Evolutionary conservation across 2,797 vertebrate species (phyloP).

Genomic region (Rhinichthys osculus): DNA sequence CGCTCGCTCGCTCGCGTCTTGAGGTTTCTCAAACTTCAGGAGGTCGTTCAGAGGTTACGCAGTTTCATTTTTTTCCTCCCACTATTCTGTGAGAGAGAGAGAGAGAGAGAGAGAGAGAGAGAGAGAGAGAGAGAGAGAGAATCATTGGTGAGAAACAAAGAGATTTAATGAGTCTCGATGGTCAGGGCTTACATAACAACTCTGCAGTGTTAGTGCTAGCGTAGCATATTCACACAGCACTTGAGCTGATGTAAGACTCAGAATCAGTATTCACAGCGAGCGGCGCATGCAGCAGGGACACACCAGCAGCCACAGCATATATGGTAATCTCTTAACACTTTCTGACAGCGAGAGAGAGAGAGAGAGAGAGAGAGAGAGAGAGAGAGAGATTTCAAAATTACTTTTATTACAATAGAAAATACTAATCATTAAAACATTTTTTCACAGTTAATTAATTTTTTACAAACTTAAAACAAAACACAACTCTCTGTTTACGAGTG

Average conservation of each 20-base stretch:
- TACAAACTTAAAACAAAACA: too few species aligned
- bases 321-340: neutral
- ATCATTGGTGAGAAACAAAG: neutral
- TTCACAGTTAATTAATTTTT: too few species aligned
- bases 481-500: too few species aligned
- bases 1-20: neutral
- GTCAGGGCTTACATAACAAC: constrained; percentile 16
- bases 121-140: neutral
- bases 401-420: too few species aligned
- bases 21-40: constrained; percentile 29
- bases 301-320: neutral
- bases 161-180: neutral
- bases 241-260: constrained; percentile 20
- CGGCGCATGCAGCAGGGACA: constrained; percentile 14
- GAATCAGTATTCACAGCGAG: constrained; percentile 44
- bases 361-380: too few species aligned
- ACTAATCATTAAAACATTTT: too few species aligned
- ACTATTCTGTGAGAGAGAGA: neutral
- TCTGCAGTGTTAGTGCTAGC: constrained; percentile 14
- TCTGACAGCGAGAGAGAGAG: neutral
- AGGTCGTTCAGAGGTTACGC: constrained; percentile 1
- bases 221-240: constrained; percentile 23
- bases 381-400: too few species aligned
- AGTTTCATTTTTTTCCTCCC: constrained; percentile 1
- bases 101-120: neutral